Evolutionary conservation across 1,140 invertebrate genomes (phyloP).

Genomic region (Agrypnia vestita): DNA sequence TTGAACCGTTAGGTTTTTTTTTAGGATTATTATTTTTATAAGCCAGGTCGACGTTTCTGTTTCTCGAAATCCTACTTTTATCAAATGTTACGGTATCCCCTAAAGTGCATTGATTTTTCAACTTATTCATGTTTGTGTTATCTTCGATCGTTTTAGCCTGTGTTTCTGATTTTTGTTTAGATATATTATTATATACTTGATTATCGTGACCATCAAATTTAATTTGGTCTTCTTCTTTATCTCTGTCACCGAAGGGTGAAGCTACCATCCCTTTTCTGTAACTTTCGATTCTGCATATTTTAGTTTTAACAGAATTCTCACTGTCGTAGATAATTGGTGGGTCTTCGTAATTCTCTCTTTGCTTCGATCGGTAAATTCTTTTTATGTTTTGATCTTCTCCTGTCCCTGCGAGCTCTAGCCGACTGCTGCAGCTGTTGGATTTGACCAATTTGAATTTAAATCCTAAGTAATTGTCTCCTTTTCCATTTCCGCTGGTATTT

Average conservation of each 20-base stretch:
- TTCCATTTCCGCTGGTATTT: slow-evolving; percentile 23
- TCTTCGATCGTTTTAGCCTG: slow-evolving; percentile 61
- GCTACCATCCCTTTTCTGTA: slow-evolving; percentile 70
- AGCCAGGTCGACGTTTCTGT: slow-evolving; percentile 69
- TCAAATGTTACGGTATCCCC: slow-evolving; percentile 42
- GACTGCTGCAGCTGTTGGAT: slow-evolving; percentile 88
- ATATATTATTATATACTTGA: slow-evolving; percentile 35
- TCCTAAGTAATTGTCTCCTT: slow-evolving; percentile 70
- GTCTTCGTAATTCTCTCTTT: slow-evolving; percentile 66
- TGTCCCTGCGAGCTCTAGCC: slow-evolving; percentile 83
- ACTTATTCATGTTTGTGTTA: slow-evolving; percentile 61
- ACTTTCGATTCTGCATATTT: slow-evolving; percentile 71
- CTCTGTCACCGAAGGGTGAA: slow-evolving; percentile 64
- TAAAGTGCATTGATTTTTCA: slow-evolving; percentile 57
- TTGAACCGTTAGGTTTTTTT: background rate
- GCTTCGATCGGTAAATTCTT: slow-evolving; percentile 64
- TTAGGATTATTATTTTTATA: slow-evolving; percentile 43
- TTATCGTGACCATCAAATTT: slow-evolving; percentile 34
- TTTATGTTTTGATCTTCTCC: slow-evolving; percentile 68
- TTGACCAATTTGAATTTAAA: slow-evolving; percentile 86
- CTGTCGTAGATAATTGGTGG: slow-evolving; percentile 67
- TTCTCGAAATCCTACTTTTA: slow-evolving; percentile 64
- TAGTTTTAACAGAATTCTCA: slow-evolving; percentile 72
- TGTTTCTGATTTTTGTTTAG: slow-evolving; percentile 58
- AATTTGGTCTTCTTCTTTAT: slow-evolving; percentile 63